Percentiles rank a stretch among this genome's conserved stretches.
These are phyloP conservation scores for Ypsolopha sequella DNA, from an alignment of 2,888 invertebrate genomes.

Conservation along the genomic window DNA sequence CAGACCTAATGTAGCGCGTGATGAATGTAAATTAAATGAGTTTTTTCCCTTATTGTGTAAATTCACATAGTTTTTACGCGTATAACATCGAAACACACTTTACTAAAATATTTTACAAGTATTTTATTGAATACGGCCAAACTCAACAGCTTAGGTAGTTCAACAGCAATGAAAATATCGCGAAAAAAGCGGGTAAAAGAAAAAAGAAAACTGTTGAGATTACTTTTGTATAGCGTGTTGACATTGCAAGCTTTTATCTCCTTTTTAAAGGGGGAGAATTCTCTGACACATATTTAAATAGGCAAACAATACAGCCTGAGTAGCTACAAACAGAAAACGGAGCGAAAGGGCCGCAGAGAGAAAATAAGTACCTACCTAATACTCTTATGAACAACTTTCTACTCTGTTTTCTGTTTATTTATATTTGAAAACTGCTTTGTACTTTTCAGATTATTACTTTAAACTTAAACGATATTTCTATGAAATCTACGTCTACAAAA, in stretches of 20 bases:
- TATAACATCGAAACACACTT: no score
- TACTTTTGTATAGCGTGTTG: slow-evolving; percentile 60
- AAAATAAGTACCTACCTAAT: neutral
- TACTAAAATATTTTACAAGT: no score
- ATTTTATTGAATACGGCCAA: neutral
- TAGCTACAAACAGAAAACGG: neutral
- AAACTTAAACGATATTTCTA: no score
- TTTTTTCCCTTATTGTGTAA: no score
- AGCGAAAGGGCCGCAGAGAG: neutral
- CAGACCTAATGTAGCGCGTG: no score
- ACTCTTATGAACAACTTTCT: neutral
- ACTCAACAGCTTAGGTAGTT: slow-evolving; percentile 7
- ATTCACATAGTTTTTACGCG: no score
- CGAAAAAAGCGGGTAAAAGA: slow-evolving; percentile 22
- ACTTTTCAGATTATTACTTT: no score
- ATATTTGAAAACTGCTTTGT: neutral
- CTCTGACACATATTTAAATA: slow-evolving; percentile 67
- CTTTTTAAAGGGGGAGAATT: slow-evolving; percentile 57
- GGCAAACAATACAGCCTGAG: slow-evolving; percentile 42
- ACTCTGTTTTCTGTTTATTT: neutral
- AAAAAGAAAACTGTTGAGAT: slow-evolving; percentile 49
- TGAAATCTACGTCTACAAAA: no score
- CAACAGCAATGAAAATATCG: slow-evolving; percentile 15
- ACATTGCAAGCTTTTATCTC: slow-evolving; percentile 65
- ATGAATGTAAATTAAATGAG: no score